Base-by-base conservation (phyloP, 1,140 invertebrate species). In the Zaprionus taronus region DNA sequence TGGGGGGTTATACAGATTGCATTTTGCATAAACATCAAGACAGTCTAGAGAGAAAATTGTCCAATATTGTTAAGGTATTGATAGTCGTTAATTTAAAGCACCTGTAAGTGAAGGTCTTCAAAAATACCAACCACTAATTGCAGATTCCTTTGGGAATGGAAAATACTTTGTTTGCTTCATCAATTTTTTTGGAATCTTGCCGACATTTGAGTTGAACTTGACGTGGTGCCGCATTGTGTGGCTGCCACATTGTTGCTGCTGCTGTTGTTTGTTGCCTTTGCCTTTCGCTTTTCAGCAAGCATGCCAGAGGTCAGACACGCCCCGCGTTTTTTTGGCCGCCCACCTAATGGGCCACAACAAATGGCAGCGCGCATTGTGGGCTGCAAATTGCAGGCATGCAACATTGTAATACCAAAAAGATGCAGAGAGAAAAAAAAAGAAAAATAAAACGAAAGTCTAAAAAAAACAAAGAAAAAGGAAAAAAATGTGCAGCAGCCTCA, bases 401-500 rank as follows among this genome's bases (percentile, higher is more conserved):
- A 69, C 72, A 28, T 62, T 47, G 57, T 76, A 75, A 70, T 75
- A 56, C 67, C 47, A 51, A 22, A 14, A 22, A 49, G 67, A 63
- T n/a, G n/a, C 12, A 68, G 17, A 44, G 4, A 41, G 34, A 38
- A 14, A 26, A 14, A 26, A n/a, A 47, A 24, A 57, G 14, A 4
- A 17, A 41, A 24, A 56, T 31, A 61, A 74, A 61, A 68, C 44
- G 55, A 69, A 73, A 60, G 64, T 67, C 31, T 51, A 72, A 67
- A 64, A 55, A 55, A 34, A 44, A 51, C 9, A 53, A 24, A 65
- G 2, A 38, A 31, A 72, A 77, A 77, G 65, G 60, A 68, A 77
- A 68, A 77, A 76, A 77, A 62, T 77, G 31, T 53, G 49, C 61
- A 56, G 56, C 62, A 28, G 56, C 22, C 83, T 83, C 83, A 87